Evolutionary conservation across 2,797 vertebrate genomes (phyloP).

Genomic region (Scolopax bukidnonensis): DNA sequence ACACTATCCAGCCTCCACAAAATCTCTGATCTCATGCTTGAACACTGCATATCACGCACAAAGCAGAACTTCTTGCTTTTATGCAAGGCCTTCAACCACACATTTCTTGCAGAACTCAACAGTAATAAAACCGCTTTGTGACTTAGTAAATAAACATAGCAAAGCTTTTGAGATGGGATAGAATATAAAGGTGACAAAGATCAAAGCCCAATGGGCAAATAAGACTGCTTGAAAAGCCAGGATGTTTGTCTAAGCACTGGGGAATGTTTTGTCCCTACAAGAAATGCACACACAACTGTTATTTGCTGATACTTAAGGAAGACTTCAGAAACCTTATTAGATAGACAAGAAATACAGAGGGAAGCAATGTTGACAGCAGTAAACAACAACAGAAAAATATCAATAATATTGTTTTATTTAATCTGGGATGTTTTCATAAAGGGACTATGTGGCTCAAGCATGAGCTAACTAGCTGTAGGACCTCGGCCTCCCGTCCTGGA

Average conservation of each 20-base stretch:
- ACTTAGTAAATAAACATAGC: background rate
- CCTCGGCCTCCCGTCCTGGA: background rate
- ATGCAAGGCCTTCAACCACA: background rate
- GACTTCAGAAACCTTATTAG: background rate
- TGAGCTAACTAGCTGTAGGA: background rate
- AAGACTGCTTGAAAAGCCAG: background rate
- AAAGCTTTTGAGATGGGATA: background rate
- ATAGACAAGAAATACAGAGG: background rate
- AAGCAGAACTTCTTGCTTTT: background rate
- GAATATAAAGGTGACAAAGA: background rate
- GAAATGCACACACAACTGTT: background rate
- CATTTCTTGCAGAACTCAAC: background rate
- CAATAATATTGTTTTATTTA: background rate
- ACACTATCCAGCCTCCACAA: background rate
- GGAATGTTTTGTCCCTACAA: background rate
- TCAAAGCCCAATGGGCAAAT: background rate
- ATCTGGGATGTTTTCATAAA: background rate
- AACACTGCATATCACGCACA: background rate
- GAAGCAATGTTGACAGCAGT: background rate
- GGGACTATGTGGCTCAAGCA: background rate
- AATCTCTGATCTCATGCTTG: background rate
- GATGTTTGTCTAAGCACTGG: background rate
- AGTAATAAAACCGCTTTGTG: background rate
- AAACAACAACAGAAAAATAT: background rate
- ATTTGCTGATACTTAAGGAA: slow-evolving; percentile 4